phyloP scores from a whole-genome alignment of 2,888 invertebrate genomes.

The Coelinius sp. region DNA sequence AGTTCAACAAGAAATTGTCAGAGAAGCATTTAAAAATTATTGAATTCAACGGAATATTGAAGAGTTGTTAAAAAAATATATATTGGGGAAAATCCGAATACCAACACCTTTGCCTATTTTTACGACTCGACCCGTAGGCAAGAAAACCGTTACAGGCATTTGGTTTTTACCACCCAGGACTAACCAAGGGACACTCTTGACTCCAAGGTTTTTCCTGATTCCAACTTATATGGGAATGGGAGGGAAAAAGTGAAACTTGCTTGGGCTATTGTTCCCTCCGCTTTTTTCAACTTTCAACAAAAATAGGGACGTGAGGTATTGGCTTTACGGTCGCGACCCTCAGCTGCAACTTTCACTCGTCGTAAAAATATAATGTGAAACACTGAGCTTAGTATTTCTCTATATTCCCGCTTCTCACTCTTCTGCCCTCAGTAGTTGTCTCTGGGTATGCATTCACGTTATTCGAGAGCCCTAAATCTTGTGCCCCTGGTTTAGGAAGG shows the following conservation, averaged over 20 bases:
- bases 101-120: neutral
- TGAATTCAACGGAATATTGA: neutral
- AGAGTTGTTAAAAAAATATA: too few species aligned
- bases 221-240: conserved; percentile 29
- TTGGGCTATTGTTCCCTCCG: conserved; percentile 54
- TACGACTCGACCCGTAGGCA: neutral
- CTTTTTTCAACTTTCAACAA: conserved; percentile 62
- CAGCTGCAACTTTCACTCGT: conserved; percentile 64
- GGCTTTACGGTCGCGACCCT: conserved; percentile 60
- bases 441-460: conserved; percentile 56
- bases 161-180: conserved; percentile 12
- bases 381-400: conserved; percentile 46
- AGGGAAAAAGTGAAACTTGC: conserved; percentile 65
- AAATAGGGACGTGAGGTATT: conserved; percentile 58
- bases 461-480: conserved; percentile 64
- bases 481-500: conserved; percentile 45
- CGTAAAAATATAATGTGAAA: conserved; percentile 66
- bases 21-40: neutral
- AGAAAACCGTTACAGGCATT: neutral
- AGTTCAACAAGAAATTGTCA: too few species aligned
- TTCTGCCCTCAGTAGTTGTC: neutral
- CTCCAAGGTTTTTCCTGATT: conserved; percentile 42
- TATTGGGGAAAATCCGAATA: neutral
- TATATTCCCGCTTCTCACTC: neutral
- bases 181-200: conserved; percentile 35